Evolutionary conservation across 2,888 invertebrate genomes (phyloP), one percentile per base, ranked within the genome.

Genomic region (Ophion ventricosus): DNA sequence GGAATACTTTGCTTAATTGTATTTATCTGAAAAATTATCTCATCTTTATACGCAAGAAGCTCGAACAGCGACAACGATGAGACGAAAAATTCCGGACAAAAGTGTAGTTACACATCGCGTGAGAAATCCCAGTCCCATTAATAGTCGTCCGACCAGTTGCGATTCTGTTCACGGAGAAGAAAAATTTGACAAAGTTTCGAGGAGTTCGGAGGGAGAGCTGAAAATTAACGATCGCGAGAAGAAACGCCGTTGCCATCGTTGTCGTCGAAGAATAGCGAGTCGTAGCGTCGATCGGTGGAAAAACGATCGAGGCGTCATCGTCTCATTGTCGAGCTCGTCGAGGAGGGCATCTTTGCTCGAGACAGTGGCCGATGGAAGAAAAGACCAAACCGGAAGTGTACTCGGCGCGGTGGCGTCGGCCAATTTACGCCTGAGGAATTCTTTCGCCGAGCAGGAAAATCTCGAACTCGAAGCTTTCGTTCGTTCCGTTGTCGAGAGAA

Each of bases 381-480:
- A 70, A 1, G 40, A 72, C 26, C 14, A 20, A 26, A 59, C 25
- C 10, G 1, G 23, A 20, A 80, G 25, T n/a, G 11, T 79, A 14
- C n/a, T 78, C 56, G 69, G 81, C 20, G 72, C 77, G 2, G 64
- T 84, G 7, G 57, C 56, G 26, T 56, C 59, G 11, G 83, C 76
- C 1, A 84, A 81, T 66, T 23, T 75, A 29, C 78, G 54, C 29
- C 59, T 61, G 59, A 59, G 61, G 61, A 79, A 75, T 70, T 81
- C 74, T 4, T 82, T 84, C 79, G 82, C 66, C 5, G 72, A 73
- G 61, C 82, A 82, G 54, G 82, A 84, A 76, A 40, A 73, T 26
- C 56, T 56, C 43, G 84, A 84, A 29, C 79, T 84, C n/a, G 79
- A 82, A 72, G 84, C 84, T 20, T 82, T 84, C 35, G 76, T 79